Percentiles rank a stretch among this genome's conserved stretches.
phyloP scores from a whole-genome alignment of 1,140 invertebrate genomes.

The Cyphomyrmex costatus region DNA sequence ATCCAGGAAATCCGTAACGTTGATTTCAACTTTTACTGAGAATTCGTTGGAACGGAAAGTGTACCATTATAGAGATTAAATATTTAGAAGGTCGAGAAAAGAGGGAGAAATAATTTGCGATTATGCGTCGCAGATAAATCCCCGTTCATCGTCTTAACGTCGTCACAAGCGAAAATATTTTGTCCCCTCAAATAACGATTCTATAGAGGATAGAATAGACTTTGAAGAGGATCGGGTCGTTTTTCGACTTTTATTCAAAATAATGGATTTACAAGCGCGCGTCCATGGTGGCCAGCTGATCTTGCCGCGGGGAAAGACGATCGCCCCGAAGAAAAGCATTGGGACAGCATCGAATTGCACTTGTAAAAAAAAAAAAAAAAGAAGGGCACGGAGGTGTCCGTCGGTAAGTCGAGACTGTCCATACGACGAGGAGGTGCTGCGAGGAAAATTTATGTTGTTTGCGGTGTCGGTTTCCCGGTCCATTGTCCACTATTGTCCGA shows the following conservation, averaged over 20 bases:
- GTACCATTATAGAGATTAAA: background rate
- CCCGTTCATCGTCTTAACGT: conserved; percentile 24
- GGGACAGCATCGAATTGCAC: conserved; percentile 45
- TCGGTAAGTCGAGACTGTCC: conserved; percentile 51
- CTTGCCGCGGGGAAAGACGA: conserved; percentile 6
- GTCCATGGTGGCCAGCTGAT: conserved; percentile 55
- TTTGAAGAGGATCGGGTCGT: conserved; percentile 27
- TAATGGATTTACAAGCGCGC: conserved; percentile 74
- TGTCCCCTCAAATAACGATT: conserved; percentile 33
- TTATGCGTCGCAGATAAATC: background rate
- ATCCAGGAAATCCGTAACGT: background rate
- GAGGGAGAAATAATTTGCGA: background rate
- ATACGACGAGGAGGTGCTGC: conserved; percentile 30
- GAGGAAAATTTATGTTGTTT: conserved; percentile 86
- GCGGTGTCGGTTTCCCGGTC: conserved; percentile 85
- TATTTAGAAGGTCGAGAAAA: background rate
- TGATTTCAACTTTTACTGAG: background rate
- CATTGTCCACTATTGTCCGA: conserved; percentile 86
- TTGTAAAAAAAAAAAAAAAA: conserved; percentile 46
- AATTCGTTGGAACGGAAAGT: background rate
- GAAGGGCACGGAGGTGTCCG: conserved; percentile 44
- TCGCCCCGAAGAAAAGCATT: conserved; percentile 48
- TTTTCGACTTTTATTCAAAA: conserved; percentile 57
- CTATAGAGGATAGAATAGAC: conserved; percentile 28
- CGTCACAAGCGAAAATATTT: conserved; percentile 45